These are phyloP conservation scores for Drosophila austrosaltans DNA, from an alignment of 2,888 invertebrate species.

Conservation along the genomic window DNA sequence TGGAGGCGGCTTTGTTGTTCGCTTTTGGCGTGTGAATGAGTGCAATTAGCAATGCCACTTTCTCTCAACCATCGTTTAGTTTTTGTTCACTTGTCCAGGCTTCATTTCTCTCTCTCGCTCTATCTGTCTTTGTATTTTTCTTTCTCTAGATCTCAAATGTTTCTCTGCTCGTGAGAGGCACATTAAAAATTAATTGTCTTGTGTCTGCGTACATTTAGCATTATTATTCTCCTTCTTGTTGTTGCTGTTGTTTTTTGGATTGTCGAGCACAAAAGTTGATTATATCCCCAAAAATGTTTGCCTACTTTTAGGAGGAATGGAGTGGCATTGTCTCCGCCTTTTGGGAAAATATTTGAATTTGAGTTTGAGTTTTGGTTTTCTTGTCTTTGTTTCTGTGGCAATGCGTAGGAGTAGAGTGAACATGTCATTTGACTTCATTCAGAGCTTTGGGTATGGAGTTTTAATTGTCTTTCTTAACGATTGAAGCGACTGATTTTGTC, in stretches of 20 bases:
- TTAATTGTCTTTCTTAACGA: slow-evolving; percentile 1
- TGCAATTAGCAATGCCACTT: slow-evolving; percentile 72
- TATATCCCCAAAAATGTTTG: slow-evolving; percentile 3
- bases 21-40: slow-evolving; percentile 68
- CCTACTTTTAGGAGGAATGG: neutral
- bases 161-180: slow-evolving; percentile 54
- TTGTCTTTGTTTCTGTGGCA: neutral
- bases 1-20: slow-evolving; percentile 58
- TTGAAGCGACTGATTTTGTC: neutral
- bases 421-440: slow-evolving; percentile 11
- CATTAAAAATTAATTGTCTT: slow-evolving; percentile 66
- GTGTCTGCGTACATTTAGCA: slow-evolving; percentile 43
- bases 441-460: slow-evolving; percentile 4
- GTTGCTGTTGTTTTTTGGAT: slow-evolving; percentile 35
- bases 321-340: neutral
- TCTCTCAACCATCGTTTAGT: slow-evolving; percentile 50
- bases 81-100: slow-evolving; percentile 45
- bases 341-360: slow-evolving; percentile 4
- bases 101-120: neutral
- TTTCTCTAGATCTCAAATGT: slow-evolving; percentile 17
- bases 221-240: neutral
- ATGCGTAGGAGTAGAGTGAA: neutral
- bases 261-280: slow-evolving; percentile 40
- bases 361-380: neutral
- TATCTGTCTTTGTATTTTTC: slow-evolving; percentile 9